phyloP scores from a whole-genome alignment of 2,113 vertebrate genomes.

The Progne subis region DNA sequence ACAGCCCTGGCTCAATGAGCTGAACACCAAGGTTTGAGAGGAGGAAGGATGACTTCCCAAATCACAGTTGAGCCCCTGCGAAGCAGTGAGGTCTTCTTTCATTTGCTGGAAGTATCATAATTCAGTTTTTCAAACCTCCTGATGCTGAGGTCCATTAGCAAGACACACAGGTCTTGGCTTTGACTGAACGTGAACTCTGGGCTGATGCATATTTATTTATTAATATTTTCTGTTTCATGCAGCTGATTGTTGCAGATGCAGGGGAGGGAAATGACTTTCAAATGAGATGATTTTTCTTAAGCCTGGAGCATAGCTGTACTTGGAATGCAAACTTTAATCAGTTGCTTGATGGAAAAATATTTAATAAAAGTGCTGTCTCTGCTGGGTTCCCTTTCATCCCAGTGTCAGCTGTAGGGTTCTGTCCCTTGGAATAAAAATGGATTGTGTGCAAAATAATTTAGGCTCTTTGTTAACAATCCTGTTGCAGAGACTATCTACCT shows the following conservation, averaged over 20 bases:
- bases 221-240: constrained; percentile 2
- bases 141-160: background rate
- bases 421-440: background rate
- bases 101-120: background rate
- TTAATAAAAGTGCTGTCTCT: background rate
- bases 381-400: background rate
- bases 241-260: constrained; percentile 23
- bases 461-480: background rate
- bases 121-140: background rate
- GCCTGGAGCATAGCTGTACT: background rate
- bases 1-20: background rate
- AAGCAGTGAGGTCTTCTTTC: background rate
- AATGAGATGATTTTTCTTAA: constrained; percentile 47
- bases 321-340: constrained; percentile 25
- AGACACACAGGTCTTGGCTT: background rate
- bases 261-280: constrained; percentile 42
- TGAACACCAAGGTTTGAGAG: background rate
- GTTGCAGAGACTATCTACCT: background rate
- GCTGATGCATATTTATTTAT: constrained; percentile 47
- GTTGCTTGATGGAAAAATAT: background rate
- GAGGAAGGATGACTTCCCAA: background rate
- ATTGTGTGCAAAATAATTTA: background rate
- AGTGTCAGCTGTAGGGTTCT: background rate
- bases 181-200: background rate
- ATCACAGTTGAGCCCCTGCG: background rate